Percentiles rank a stretch among this genome's conserved stretches.
These are phyloP conservation scores for Callorhinus ursinus DNA, from an alignment of 2,113 vertebrate genomes.

Conservation along the genomic window DNA sequence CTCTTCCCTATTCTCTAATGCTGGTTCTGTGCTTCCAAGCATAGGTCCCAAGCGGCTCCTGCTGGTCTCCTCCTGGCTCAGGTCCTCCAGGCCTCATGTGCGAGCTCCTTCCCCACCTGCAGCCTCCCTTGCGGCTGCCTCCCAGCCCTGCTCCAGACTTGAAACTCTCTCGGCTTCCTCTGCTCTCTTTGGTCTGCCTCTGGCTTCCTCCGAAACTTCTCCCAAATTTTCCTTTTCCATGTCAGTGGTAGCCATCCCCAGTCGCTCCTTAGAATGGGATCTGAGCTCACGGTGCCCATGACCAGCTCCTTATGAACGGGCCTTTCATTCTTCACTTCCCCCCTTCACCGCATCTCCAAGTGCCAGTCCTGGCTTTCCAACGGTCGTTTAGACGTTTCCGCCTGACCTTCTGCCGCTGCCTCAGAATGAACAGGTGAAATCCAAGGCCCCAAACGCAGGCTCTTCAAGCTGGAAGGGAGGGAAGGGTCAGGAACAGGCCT, in stretches of 20 bases:
- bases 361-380: neutral
- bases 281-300: neutral
- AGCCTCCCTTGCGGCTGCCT: neutral
- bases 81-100: neutral
- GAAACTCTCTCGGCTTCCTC: neutral
- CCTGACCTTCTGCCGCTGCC: neutral
- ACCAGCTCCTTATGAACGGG: neutral
- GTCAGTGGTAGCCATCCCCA: neutral
- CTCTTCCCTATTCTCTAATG: neutral
- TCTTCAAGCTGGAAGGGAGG: neutral
- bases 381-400: neutral
- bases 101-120: neutral
- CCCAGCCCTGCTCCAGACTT: neutral
- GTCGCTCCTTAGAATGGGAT: neutral
- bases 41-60: neutral
- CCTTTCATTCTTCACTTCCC: neutral
- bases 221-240: neutral
- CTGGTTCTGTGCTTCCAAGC: neutral
- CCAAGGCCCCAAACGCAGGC: neutral
- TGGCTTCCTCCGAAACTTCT: neutral
- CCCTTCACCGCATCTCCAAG: neutral
- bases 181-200: neutral
- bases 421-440: neutral
- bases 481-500: neutral
- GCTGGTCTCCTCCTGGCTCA: rapidly evolving